A percentile compares a stretch with the other conserved stretches of the same genome.
Conservation (phyloP, 2,113 vertebrate genomes). For the Vimba vimba region DNA sequence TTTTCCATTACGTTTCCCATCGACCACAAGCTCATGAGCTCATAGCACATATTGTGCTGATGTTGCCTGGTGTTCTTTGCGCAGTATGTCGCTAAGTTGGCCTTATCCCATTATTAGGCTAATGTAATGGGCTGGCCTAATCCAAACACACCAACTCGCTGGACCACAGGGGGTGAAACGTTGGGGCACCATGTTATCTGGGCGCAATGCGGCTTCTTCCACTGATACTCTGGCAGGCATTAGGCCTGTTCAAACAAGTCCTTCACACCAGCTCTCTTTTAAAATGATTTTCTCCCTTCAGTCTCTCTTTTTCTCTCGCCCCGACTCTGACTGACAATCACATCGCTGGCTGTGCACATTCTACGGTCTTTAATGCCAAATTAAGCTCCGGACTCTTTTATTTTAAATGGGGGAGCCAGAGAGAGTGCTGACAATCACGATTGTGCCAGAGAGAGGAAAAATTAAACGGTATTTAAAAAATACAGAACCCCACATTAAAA, state of each 20-base stretch:
- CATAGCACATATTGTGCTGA: neutral
- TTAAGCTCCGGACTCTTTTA: slow-evolving; percentile 78
- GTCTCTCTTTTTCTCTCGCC: slow-evolving; percentile 56
- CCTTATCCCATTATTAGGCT: slow-evolving; percentile 78
- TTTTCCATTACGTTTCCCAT: slow-evolving; percentile 1
- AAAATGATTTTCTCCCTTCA: slow-evolving; percentile 80
- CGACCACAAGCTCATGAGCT: neutral
- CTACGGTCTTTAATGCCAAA: slow-evolving; percentile 78
- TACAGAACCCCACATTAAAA: slow-evolving; percentile 79
- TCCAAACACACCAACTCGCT: slow-evolving; percentile 73
- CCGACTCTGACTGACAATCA: slow-evolving; percentile 68
- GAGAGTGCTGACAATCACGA: slow-evolving; percentile 77
- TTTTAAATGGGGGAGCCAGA: slow-evolving; percentile 79
- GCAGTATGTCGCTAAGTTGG: slow-evolving; percentile 64
- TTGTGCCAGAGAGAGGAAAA: slow-evolving; percentile 73
- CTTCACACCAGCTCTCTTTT: slow-evolving; percentile 79
- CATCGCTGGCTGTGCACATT: slow-evolving; percentile 75
- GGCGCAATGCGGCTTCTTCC: slow-evolving; percentile 69
- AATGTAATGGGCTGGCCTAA: slow-evolving; percentile 78
- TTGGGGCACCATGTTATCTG: slow-evolving; percentile 71
- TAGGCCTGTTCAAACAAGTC: slow-evolving; percentile 76
- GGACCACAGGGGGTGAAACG: slow-evolving; percentile 73
- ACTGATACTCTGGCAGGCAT: slow-evolving; percentile 68
- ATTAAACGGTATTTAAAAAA: slow-evolving; percentile 79
- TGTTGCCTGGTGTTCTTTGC: slow-evolving; percentile 22